phyloP scores from a whole-genome alignment of 2,113 vertebrate species.

The Pongo abelii region DNA sequence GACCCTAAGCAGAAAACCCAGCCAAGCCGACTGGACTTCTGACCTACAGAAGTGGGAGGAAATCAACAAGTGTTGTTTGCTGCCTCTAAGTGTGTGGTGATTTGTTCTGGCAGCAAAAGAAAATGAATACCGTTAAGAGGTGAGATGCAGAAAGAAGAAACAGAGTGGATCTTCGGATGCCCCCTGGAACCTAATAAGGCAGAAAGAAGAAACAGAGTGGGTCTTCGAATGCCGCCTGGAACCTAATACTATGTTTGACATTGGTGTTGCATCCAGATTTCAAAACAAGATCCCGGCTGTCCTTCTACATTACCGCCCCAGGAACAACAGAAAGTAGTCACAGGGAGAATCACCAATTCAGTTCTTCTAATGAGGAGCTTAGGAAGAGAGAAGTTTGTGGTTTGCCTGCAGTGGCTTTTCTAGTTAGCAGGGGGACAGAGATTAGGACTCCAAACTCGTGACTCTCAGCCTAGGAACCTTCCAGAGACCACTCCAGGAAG shows the following conservation, averaged over 20 bases:
- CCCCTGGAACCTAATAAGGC: not conserved
- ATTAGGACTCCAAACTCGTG: not conserved
- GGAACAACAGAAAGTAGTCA: not conserved
- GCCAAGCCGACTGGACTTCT: too few relatives aligned
- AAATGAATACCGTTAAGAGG: too few relatives aligned
- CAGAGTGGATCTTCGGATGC: too few relatives aligned
- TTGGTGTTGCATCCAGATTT: not conserved
- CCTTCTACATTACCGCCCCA: not conserved
- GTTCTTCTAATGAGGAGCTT: fast-evolving
- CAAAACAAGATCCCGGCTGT: not conserved
- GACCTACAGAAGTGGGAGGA: too few relatives aligned
- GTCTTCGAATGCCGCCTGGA: too few relatives aligned
- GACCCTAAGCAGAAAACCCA: too few relatives aligned
- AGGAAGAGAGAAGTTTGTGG: not conserved
- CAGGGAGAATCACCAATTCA: not conserved
- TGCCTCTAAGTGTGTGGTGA: too few relatives aligned
- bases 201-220: too few relatives aligned
- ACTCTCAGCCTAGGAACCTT: not conserved
- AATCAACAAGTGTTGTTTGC: too few relatives aligned
- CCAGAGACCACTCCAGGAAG: not conserved
- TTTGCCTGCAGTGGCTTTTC: not conserved
- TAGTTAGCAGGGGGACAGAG: not conserved
- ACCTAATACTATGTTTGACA: not conserved
- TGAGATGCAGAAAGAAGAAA: too few relatives aligned
- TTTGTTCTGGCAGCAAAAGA: too few relatives aligned